Evolutionary conservation across 2,113 vertebrate genomes (phyloP).

Genomic region (Chiloscyllium plagiosum): DNA sequence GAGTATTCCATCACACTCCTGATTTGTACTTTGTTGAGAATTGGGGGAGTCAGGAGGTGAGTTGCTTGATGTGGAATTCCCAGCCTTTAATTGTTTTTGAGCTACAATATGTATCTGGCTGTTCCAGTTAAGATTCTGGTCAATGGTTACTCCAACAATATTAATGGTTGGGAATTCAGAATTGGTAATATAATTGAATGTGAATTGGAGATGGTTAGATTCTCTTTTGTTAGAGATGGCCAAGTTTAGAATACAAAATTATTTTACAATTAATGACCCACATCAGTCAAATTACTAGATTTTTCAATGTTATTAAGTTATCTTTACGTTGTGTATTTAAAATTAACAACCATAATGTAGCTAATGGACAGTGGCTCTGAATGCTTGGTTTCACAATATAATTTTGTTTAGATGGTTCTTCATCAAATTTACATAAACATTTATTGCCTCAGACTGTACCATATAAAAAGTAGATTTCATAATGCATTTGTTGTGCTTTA

Average conservation of each 20-base stretch:
- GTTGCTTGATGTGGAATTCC: too few species aligned
- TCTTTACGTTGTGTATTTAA: background rate
- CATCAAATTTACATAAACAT: background rate
- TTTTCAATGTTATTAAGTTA: background rate
- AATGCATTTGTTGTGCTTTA: background rate
- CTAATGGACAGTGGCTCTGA: background rate
- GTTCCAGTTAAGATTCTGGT: too few species aligned
- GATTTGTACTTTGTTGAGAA: too few species aligned
- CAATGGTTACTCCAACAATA: too few species aligned
- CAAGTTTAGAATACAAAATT: background rate
- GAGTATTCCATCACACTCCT: too few species aligned
- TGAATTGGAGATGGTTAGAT: too few species aligned
- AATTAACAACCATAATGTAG: background rate
- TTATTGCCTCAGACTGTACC: background rate
- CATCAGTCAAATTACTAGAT: background rate
- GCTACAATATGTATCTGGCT: too few species aligned
- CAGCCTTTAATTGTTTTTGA: too few species aligned
- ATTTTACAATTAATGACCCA: background rate
- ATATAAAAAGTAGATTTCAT: background rate
- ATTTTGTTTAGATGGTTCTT: background rate
- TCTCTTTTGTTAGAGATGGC: background rate
- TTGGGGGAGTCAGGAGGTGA: too few species aligned
- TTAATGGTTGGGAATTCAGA: too few species aligned
- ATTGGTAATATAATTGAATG: too few species aligned
- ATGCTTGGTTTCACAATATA: background rate